These are phyloP conservation scores for Eupelmus urozonus DNA, from an alignment of 2,888 invertebrate species.

Conservation along the genomic window DNA sequence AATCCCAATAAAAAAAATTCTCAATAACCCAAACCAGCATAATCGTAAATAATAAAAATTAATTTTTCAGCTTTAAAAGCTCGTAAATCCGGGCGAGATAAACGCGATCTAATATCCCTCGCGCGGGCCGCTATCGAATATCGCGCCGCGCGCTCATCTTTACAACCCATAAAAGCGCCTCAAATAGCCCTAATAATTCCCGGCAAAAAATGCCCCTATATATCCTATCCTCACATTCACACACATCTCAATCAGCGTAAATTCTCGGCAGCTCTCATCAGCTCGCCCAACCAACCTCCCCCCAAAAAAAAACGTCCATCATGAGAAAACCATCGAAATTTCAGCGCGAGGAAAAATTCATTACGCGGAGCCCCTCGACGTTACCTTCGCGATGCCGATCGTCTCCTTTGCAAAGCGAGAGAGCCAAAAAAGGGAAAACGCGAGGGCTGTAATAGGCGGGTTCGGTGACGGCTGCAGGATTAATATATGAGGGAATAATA, in stretches of 20 bases:
- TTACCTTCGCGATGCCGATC: too few species aligned
- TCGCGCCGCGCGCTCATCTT: too few species aligned
- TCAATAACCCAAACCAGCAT: neutral
- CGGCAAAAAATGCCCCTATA: neutral
- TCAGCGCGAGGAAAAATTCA: slow-evolving; percentile 36
- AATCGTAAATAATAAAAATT: slow-evolving; percentile 2
- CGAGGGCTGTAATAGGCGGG: slow-evolving; percentile 42
- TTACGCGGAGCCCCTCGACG: neutral
- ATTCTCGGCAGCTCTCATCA: slow-evolving; percentile 29
- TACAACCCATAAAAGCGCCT: slow-evolving; percentile 5
- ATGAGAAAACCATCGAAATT: slow-evolving; percentile 37
- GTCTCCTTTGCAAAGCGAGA: neutral
- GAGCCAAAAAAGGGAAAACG: neutral
- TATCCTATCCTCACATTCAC: neutral
- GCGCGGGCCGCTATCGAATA: too few species aligned
- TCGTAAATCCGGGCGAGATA: slow-evolving; percentile 22
- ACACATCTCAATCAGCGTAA: slow-evolving; percentile 53
- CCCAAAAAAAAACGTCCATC: slow-evolving; percentile 19
- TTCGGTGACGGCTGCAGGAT: slow-evolving; percentile 43
- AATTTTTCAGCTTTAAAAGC: neutral
- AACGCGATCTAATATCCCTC: slow-evolving; percentile 21
- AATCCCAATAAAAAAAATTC: neutral
- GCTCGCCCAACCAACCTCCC: too few species aligned
- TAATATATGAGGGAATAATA: slow-evolving; percentile 52
- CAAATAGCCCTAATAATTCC: slow-evolving; percentile 21